Base-by-base conservation (phyloP, 30 jellyfish, hydroid and myxozoan species). In the Rhopilema esculentum region DNA sequence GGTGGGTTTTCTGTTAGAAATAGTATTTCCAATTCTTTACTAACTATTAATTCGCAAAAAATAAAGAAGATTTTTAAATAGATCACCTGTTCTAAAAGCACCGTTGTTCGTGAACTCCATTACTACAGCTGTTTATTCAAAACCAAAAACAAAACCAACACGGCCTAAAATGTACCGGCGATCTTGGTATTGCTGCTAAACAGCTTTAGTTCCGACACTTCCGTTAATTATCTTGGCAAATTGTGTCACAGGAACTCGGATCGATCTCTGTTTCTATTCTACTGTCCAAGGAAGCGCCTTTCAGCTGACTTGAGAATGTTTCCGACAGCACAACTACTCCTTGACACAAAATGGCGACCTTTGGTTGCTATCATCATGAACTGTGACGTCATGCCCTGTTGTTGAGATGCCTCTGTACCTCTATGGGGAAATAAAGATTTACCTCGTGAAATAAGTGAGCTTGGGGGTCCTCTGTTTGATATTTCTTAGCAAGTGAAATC, bases 61-160 rank as follows among this genome's bases (percentile, higher is more conserved):
- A 17, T 71, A 71, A 71, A 71, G 26, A 27, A 15, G 27, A 71
- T 24, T 1, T 0, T 29, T 15, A 1, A 27, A 19, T 0, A n/a
- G 51, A 28, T 18, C 40, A 80, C 90, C 90, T 80, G 67, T 80
- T 40, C 90, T 80, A 23, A 80, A 49, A 20, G 90, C 90, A 33
- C 82, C 82, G 32, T 61, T 80, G 17, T 80, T 80, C 8, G 90
- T 80, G 66, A 79, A 80, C 27, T 80, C 82, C 90, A 80, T 80
- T 12, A 6, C 12, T 12, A 40, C 57, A 40, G 57, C 57, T 40
- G 57, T 40, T 40, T 12, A 40, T 40, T 40, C 57, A 12, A 40
- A 6, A 40, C 57, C 9, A 40, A 40, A 40, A 40, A 40, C 57
- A 12, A 40, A 40, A 12, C n/a, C n/a, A n/a, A n/a, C n/a, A n/a